Evolutionary conservation across 2,113 vertebrate genomes (phyloP), one percentile per base, ranked within the genome.

Genomic region (Talpa occidentalis): DNA sequence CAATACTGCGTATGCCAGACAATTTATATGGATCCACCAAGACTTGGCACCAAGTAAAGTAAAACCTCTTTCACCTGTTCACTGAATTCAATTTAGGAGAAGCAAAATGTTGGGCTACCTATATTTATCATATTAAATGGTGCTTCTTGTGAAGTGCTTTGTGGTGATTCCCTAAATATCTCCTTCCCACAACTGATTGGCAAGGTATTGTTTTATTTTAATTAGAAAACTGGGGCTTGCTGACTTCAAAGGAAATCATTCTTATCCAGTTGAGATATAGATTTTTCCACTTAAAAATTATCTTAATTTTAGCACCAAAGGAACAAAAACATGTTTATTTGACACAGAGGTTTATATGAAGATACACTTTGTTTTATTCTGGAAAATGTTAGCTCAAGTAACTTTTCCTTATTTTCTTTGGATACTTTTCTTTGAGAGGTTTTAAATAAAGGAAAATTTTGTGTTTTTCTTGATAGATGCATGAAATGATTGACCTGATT

Each of bases 171-270:
- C 95, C 70, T 96, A 90, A 95, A 54, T 94, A 32, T 81, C 59
- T 60, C n/a, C 67, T 91, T 92, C 52, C 56, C 59, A 52, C 82
- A 89, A 72, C 72, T 83, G 60, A 95, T 86, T 88, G 60, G 74
- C 95, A 95, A 95, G 44, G n/a, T 67, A 94, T 96, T 95, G 73
- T 93, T 95, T 96, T 77, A 94, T 95, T 96, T 96, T 96, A 95
- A 95, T 96, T 96, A 94, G 86, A 47, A 93, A 74, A 35, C 62
- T 93, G 74, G 40, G n/a, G 80, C 11, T 95, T 91, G 16, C 9
- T 9, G 62, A 66, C 37, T 84, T 69, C 73, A 67, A 40, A 78
- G 70, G n/a, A 95, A 94, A 85, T 94, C 24, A 93, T 88, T 91
- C 30, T 81, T 82, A 30, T 74, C 76, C 79, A 10, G n/a, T 66